These are phyloP conservation scores for Sphaeridia pumilis DNA, from an alignment of 2,888 invertebrate genomes.

Conservation along the genomic window DNA sequence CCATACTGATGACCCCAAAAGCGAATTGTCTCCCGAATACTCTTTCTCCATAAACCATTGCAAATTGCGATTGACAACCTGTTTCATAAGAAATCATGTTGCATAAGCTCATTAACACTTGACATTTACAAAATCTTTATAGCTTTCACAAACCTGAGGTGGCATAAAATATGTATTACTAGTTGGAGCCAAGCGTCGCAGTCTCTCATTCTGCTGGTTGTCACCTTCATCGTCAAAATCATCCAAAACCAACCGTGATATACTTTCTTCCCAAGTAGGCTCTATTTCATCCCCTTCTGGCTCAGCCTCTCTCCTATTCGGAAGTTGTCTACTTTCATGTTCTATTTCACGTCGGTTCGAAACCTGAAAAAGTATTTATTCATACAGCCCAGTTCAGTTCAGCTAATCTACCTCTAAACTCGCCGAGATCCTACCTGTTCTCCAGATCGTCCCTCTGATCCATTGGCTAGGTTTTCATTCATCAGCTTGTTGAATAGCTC, in stretches of 20 bases:
- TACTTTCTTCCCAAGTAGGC: constrained; percentile 37
- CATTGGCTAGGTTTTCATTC: constrained; percentile 15
- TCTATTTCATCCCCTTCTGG: constrained; percentile 30
- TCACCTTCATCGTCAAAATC: constrained; percentile 36
- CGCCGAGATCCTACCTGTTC: too few species aligned
- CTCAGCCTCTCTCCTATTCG: constrained; percentile 23
- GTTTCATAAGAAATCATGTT: background rate
- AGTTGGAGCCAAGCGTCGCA: constrained; percentile 25
- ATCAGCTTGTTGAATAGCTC: constrained; percentile 13
- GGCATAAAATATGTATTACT: constrained; percentile 32
- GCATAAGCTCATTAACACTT: background rate
- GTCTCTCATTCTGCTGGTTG: background rate
- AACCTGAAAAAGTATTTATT: constrained; percentile 6
- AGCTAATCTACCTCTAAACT: too few species aligned
- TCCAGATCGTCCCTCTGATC: background rate
- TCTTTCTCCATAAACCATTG: constrained; percentile 35
- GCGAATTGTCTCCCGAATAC: constrained; percentile 30
- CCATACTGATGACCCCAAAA: constrained; percentile 35
- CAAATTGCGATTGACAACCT: constrained; percentile 33
- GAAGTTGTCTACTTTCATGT: background rate
- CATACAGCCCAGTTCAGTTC: too few species aligned
- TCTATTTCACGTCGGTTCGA: constrained; percentile 8
- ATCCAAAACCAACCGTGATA: constrained; percentile 39
- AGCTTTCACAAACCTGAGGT: constrained; percentile 24
- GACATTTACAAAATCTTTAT: background rate